Conservation (phyloP, 2,888 invertebrate species). For the Tenodera sinensis region DNA sequence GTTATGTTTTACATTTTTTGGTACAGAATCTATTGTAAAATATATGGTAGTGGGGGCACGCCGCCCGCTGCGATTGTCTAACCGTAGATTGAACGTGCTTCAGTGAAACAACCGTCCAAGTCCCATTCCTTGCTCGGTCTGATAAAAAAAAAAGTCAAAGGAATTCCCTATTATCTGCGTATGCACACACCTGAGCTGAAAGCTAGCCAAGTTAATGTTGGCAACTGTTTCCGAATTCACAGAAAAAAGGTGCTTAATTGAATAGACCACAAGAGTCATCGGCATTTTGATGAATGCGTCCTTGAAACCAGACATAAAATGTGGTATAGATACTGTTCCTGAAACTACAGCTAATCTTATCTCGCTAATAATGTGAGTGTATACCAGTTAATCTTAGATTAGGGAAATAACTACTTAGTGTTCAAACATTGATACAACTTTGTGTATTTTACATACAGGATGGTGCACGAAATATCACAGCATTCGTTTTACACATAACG, state of each 20-base stretch:
- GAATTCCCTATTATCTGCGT: neutral
- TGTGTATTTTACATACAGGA: too few species aligned
- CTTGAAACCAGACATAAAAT: too few species aligned
- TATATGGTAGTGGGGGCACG: neutral
- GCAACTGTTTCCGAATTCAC: neutral
- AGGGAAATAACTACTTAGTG: too few species aligned
- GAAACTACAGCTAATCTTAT: too few species aligned
- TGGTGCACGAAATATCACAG: too few species aligned
- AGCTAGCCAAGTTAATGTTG: neutral
- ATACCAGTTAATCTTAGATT: too few species aligned
- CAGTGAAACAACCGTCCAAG: neutral
- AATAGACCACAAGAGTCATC: neutral
- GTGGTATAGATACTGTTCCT: neutral
- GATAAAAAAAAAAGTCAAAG: neutral
- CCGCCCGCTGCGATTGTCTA: neutral
- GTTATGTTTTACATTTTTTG: neutral
- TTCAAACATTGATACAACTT: too few species aligned
- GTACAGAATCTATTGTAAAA: neutral
- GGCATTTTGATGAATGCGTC: neutral
- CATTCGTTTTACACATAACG: too few species aligned
- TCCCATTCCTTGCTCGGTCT: neutral
- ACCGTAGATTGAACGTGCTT: neutral
- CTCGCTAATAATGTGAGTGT: too few species aligned
- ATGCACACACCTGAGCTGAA: neutral
- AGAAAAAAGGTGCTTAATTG: neutral